Evolutionary conservation across 1,140 invertebrate genomes (phyloP).

Genomic region (Drosophila lacteicornis): DNA sequence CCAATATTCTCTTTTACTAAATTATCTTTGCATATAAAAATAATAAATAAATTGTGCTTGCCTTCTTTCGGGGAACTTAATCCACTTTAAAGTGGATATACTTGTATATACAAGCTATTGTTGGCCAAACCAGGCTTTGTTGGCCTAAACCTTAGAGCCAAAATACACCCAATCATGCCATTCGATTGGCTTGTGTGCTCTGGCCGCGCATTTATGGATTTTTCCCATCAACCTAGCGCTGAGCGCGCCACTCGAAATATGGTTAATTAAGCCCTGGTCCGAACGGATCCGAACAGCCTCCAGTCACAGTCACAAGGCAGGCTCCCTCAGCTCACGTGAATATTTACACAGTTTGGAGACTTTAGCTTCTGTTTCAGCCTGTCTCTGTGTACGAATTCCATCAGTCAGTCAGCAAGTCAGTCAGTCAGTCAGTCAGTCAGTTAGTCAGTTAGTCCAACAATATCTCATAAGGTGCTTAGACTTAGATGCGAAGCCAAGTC

Average conservation of each 20-base stretch:
- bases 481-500: constrained; percentile 13
- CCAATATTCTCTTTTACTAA: background rate
- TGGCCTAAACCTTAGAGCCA: background rate
- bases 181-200: constrained; percentile 30
- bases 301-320: constrained; percentile 36
- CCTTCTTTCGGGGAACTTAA: background rate
- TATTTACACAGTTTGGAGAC: constrained; percentile 67
- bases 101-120: constrained; percentile 4
- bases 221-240: constrained; percentile 19
- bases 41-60: background rate
- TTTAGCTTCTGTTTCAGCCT: constrained; percentile 41
- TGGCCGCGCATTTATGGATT: constrained; percentile 24
- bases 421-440: background rate
- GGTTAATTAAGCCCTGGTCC: constrained; percentile 62
- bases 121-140: constrained; percentile 18
- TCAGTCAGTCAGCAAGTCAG: constrained; percentile 24
- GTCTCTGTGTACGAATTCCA: constrained; percentile 30
- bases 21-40: constrained; percentile 1
- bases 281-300: constrained; percentile 27
- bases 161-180: constrained; percentile 31
- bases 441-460: constrained; percentile 33
- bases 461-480: constrained; percentile 23
- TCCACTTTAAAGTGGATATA: constrained; percentile 2
- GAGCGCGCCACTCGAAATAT: constrained; percentile 41
- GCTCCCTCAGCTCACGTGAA: constrained; percentile 59